Conservation (phyloP, 2,888 invertebrate genomes). For the Microctonus brassicae region DNA sequence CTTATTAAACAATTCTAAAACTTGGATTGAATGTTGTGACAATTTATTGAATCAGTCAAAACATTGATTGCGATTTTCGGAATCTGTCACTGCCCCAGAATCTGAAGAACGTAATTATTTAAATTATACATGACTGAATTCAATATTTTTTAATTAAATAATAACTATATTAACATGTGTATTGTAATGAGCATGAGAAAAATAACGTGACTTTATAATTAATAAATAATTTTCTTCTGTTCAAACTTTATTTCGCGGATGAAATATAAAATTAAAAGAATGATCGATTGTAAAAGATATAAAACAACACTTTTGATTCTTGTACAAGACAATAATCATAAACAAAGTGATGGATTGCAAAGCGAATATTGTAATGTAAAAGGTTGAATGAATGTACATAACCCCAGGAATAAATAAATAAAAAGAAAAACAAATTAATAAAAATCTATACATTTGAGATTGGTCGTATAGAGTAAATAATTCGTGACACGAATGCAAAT, state of each 20-base stretch:
- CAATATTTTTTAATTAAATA: constrained; percentile 7
- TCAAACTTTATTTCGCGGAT: neutral
- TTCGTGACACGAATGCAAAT: constrained; percentile 8
- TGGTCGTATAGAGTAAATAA: neutral
- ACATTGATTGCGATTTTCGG: constrained; percentile 38
- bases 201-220: neutral
- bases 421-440: neutral
- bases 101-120: constrained; percentile 45
- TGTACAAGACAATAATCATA: neutral
- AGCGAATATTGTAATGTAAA: no score
- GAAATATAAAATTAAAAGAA: no score
- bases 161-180: no score
- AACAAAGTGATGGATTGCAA: no score
- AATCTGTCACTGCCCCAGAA: constrained; percentile 62
- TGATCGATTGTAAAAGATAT: neutral
- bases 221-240: neutral
- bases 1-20: constrained; percentile 10
- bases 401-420: no score
- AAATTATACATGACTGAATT: constrained; percentile 5
- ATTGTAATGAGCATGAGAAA: neutral
- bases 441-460: constrained; percentile 34
- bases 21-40: neutral
- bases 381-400: neutral
- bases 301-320: neutral
- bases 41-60: neutral